A percentile compares a stretch with the other conserved stretches of the same genome.
Evolutionary conservation across 2,113 vertebrate species (phyloP).

Genomic region (Menidia beryllina): DNA sequence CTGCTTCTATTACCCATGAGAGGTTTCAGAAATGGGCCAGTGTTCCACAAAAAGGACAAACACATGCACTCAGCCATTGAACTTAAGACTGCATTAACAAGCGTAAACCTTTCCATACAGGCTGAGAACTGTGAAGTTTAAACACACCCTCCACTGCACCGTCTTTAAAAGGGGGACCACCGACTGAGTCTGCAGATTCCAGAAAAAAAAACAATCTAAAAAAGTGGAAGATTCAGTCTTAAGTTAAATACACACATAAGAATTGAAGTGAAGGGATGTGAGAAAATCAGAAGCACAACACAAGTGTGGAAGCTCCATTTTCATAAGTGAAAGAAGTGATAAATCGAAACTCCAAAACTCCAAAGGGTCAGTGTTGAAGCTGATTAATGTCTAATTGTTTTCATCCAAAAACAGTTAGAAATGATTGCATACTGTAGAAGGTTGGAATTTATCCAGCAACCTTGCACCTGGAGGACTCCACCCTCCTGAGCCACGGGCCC

Average conservation of each 20-base stretch:
- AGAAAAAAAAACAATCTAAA: too few relatives aligned
- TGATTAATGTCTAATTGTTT: background rate
- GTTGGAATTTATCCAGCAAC: background rate
- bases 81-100: background rate
- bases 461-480: background rate
- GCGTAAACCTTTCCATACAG: background rate
- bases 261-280: too few relatives aligned
- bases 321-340: background rate
- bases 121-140: background rate
- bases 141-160: background rate
- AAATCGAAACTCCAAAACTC: background rate
- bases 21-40: background rate
- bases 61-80: background rate
- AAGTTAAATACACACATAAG: too few relatives aligned
- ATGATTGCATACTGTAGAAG: background rate
- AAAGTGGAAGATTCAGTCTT: too few relatives aligned
- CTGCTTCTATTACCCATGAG: background rate
- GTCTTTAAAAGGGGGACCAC: background rate
- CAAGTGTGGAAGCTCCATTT: background rate
- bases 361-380: background rate
- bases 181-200: too few relatives aligned
- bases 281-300: too few relatives aligned
- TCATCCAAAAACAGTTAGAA: background rate
- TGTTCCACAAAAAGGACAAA: background rate
- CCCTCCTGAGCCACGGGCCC: background rate